phyloP scores from a whole-genome alignment of 1,140 invertebrate species.

The Palaemon carinicauda region DNA sequence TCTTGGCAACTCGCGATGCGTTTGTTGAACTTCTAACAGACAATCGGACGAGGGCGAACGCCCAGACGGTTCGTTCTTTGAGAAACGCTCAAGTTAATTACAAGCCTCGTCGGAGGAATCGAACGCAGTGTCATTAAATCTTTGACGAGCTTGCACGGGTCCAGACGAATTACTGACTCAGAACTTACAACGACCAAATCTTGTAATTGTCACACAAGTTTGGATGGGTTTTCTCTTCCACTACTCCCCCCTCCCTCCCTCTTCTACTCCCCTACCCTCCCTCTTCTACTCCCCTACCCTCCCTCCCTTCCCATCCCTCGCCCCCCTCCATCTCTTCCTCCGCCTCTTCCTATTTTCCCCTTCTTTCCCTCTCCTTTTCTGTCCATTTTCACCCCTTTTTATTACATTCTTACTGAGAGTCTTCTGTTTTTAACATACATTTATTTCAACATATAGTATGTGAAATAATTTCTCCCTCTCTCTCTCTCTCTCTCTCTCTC shows the following conservation, averaged over 20 bases:
- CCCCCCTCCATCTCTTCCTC: not conserved
- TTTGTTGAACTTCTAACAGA: not conserved
- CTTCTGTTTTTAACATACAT: not conserved
- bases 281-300: not conserved
- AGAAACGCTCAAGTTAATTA: constrained; percentile 49
- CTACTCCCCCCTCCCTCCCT: not conserved
- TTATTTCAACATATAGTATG: too few relatives aligned
- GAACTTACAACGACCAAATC: constrained; percentile 54
- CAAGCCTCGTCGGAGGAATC: constrained; percentile 51
- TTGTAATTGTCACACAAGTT: constrained; percentile 51
- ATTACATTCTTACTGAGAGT: not conserved
- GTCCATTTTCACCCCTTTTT: not conserved
- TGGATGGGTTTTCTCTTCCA: constrained; percentile 24
- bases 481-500: too few relatives aligned
- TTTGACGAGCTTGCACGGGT: constrained; percentile 51
- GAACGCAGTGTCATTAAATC: constrained; percentile 54
- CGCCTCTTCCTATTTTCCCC: not conserved
- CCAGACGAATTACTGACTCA: constrained; percentile 52
- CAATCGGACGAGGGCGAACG: constrained; percentile 1
- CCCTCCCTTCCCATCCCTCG: not conserved
- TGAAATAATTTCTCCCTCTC: not conserved
- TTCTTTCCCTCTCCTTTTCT: not conserved
- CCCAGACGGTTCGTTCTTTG: constrained; percentile 36
- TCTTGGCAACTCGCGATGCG: constrained; percentile 9
- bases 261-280: not conserved